Evolutionary conservation across 2,888 invertebrate species (phyloP), one percentile per base, ranked within the genome.

Genomic region (Holacanthella duospinosa): DNA sequence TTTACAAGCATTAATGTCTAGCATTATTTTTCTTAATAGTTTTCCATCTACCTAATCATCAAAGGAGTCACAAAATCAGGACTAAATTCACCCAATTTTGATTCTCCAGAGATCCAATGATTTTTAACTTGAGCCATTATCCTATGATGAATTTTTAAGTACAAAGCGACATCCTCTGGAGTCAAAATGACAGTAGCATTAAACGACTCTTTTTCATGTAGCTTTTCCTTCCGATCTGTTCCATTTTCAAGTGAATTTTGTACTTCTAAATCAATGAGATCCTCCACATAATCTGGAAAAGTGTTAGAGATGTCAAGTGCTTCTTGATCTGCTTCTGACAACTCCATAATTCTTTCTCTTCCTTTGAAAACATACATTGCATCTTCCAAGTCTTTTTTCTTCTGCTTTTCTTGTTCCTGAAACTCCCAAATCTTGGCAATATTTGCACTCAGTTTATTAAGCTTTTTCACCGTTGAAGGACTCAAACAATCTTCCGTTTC

Each of bases 371-470:
- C 53, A 36, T 70, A 73, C 28, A 71, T 44, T 19, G 73, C 88
- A 64, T 88, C 86, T 71, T 89, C 89, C 60, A 82, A 82, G 68
- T 86, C 83, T 71, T 83, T 83, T 72, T 80, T 80, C 68, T 84
- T 84, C 24, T 83, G 81, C 28, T 84, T 83, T 58, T 83, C 82
- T 73, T 89, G 85, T 71, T 90, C 88, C 63, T 84, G 68, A 25
- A 48, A 81, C 73, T 85, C 84, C 92, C 93, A 94, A 0, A 85
- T 79, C 61, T 81, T 76, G 26, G 87, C 85, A 59, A 89, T 82
- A 53, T 82, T 78, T 60, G 80, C 79, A 0, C 75, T 0, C 85
- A 80, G 0, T 77, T 76, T 63, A 82, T 79, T 54, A 86, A 80
- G 1, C 81, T 77, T 0, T 74, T 70, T 73, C 82, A 81, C 0